phyloP scores from a whole-genome alignment of 2,797 vertebrate species.

The Oceanodroma leucorhoa region DNA sequence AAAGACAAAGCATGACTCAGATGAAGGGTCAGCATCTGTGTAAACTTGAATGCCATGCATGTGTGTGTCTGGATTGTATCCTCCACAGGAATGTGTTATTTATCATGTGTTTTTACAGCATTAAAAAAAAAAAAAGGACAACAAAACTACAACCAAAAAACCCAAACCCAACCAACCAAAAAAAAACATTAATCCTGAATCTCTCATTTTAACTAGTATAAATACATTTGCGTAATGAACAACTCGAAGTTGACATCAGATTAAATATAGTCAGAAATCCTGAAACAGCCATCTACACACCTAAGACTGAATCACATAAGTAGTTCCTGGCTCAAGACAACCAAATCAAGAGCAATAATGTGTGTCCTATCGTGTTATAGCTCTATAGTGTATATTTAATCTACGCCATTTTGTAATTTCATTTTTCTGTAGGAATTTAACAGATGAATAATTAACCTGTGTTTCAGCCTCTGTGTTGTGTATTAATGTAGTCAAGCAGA shows the following conservation, averaged over 20 bases:
- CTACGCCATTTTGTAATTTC: background rate
- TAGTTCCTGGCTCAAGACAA: background rate
- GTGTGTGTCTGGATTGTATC: background rate
- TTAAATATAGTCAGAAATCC: background rate
- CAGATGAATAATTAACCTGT: background rate
- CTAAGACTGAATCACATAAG: background rate
- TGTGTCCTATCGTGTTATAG: accelerated
- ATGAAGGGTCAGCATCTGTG: slow-evolving; percentile 42
- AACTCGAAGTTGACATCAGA: background rate
- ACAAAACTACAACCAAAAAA: background rate
- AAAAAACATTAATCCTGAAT: background rate
- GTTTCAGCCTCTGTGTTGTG: background rate
- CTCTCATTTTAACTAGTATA: background rate
- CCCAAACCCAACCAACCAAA: too few species aligned
- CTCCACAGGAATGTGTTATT: background rate
- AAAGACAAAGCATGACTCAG: background rate
- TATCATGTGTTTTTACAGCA: background rate
- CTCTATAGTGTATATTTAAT: background rate
- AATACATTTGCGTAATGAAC: background rate
- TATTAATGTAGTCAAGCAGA: background rate
- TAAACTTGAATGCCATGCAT: background rate
- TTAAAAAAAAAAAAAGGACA: background rate
- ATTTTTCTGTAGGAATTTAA: background rate
- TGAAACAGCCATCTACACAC: background rate
- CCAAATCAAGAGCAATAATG: background rate